Evolutionary conservation across 2,113 vertebrate genomes (phyloP), one percentile per base, ranked within the genome.

Genomic region (Bagarius yarrelli): DNA sequence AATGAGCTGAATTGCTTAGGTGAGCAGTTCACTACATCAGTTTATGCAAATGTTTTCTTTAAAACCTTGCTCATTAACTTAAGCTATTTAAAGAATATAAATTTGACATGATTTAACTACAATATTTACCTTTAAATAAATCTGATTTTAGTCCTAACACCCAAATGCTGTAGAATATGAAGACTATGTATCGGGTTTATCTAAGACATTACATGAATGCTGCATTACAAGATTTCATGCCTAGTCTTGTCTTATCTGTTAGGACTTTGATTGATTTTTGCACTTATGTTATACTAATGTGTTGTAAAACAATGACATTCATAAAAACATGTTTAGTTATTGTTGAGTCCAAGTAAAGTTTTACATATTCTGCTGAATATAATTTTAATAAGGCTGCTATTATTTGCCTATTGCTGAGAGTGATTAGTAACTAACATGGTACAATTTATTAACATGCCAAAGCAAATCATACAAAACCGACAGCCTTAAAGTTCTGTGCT

Each of bases 251-350:
- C 64, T 81, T 84, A 84, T 84, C 79, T 59, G 16, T 30, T 79
- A 69, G 83, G 76, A 84, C 80, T 79, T 84, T 84, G 80, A n/a
- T 55, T 55, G 66, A 73, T 77, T 30, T 53, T 30, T 32, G n/a
- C n/a, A 53, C 47, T 6, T 78, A 60, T 69, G 16, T 18, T 21
- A 12, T 63, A 25, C 34, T 70, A 76, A 61, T 60, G 74, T 4
- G 23, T 82, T 79, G 30, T 40, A 74, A 13, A 81, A 69, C 14
- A 75, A n/a, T 61, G 36, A 21, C 0, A 50, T 19, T 59, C 21
- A 47, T 27, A 21, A 23, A 55, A 67, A 53, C 70, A 30, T 40
- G 47, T 27, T 59, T 59, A 36, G 0, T 30, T 67, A 30, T n/a
- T 23, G 57, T 71, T 81, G 27, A 78, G 59, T 63, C 15, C 66